phyloP scores from a whole-genome alignment of 2,113 vertebrate species.

The Calidris pygmaea region DNA sequence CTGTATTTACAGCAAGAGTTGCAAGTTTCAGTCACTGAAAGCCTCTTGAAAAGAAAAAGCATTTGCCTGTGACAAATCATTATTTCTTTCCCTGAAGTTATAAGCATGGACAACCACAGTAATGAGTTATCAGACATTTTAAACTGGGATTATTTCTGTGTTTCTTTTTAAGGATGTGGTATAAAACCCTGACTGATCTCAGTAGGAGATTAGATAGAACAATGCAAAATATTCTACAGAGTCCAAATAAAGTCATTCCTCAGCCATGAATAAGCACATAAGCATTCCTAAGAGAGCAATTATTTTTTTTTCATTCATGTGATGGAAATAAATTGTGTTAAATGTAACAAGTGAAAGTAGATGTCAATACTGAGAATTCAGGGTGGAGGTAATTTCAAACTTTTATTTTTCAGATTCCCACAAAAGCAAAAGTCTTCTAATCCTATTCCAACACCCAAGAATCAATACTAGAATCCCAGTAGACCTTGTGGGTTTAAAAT shows the following conservation, averaged over 20 bases:
- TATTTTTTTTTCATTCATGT: not conserved
- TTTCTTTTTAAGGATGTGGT: not conserved
- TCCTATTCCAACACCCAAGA: not conserved
- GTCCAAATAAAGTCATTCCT: not conserved
- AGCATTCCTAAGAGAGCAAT: not conserved
- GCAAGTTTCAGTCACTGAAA: not conserved
- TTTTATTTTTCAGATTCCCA: not conserved
- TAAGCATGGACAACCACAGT: not conserved
- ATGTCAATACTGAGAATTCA: not conserved
- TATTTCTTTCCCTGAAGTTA: slow-evolving; percentile 14
- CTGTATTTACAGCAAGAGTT: slow-evolving; percentile 10
- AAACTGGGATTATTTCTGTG: not conserved
- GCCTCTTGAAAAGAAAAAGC: not conserved
- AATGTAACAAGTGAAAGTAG: not conserved
- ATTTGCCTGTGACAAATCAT: not conserved
- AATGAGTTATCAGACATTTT: not conserved
- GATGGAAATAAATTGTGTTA: not conserved
- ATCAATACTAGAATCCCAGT: not conserved
- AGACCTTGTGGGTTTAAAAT: not conserved
- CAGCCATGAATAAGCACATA: not conserved
- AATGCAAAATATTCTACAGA: not conserved
- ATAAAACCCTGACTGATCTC: not conserved
- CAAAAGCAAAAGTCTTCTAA: not conserved
- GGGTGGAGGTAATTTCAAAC: not conserved
- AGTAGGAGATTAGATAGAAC: not conserved